Conservation (phyloP, 30 jellyfish, hydroid and myxozoan genomes). For the Chironex yamaguchii region DNA sequence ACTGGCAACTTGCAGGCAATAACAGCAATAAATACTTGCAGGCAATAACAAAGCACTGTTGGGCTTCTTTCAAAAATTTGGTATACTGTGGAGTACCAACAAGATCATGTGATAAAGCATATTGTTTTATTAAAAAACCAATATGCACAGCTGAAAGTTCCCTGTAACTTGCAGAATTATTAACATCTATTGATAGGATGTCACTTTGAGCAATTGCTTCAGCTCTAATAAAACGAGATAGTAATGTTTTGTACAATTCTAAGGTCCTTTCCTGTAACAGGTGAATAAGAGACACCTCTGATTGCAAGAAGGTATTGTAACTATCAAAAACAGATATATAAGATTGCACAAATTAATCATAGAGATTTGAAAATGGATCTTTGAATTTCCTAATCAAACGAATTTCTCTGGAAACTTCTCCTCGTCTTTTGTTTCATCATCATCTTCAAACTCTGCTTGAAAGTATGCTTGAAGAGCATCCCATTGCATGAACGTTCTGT, state of each 20-base stretch:
- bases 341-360: neutral
- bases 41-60: neutral
- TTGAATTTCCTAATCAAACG: neutral
- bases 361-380: neutral
- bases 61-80: neutral
- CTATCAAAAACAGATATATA: neutral
- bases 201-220: neutral
- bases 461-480: neutral
- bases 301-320: neutral
- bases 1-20: no score
- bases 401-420: neutral
- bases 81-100: neutral
- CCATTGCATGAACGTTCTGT: neutral
- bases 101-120: neutral
- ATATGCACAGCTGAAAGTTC: neutral
- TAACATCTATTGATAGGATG: neutral
- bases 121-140: neutral
- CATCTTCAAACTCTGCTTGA: neutral
- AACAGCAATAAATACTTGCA: neutral
- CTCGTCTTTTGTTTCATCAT: neutral
- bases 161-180: neutral
- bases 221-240: neutral
- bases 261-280: neutral
- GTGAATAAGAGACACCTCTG: neutral
- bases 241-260: neutral